phyloP scores from a whole-genome alignment of 2,113 vertebrate species.

The Equus przewalskii region DNA sequence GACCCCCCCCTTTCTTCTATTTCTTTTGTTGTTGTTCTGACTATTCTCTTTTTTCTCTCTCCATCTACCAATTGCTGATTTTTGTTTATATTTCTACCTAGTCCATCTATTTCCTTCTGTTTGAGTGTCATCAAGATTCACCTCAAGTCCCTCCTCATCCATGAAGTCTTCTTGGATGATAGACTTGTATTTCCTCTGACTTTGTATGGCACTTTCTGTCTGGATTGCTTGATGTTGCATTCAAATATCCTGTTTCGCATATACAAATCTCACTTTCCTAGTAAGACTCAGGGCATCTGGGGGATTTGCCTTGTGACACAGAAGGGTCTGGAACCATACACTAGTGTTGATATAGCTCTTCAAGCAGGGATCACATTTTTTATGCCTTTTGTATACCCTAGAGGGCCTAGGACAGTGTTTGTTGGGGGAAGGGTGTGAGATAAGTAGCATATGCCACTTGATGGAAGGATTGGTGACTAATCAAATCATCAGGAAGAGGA shows the following conservation, averaged over 20 bases:
- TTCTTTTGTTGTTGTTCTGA: not conserved
- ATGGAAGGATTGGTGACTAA: not conserved
- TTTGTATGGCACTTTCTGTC: not conserved
- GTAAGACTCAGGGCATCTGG: not conserved
- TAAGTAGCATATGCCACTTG: not conserved
- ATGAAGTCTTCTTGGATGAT: not conserved
- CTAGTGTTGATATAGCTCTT: not conserved
- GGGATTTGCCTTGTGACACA: not conserved
- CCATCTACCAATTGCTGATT: not conserved
- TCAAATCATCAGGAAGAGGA: not conserved
- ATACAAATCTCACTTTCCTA: not conserved
- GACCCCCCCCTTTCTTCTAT: not conserved
- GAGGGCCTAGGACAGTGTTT: not conserved
- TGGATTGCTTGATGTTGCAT: not conserved
- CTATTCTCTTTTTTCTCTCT: not conserved
- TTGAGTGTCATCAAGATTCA: not conserved
- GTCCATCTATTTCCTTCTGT: not conserved
- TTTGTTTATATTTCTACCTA: slow-evolving; percentile 27
- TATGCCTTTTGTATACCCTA: not conserved
- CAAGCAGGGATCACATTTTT: not conserved
- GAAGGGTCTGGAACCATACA: not conserved
- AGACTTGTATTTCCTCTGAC: not conserved
- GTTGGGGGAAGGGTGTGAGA: not conserved
- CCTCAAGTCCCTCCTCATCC: not conserved
- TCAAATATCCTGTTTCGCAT: not conserved